phyloP scores from a whole-genome alignment of 2,797 vertebrate species.

The Salmo trutta region DNA sequence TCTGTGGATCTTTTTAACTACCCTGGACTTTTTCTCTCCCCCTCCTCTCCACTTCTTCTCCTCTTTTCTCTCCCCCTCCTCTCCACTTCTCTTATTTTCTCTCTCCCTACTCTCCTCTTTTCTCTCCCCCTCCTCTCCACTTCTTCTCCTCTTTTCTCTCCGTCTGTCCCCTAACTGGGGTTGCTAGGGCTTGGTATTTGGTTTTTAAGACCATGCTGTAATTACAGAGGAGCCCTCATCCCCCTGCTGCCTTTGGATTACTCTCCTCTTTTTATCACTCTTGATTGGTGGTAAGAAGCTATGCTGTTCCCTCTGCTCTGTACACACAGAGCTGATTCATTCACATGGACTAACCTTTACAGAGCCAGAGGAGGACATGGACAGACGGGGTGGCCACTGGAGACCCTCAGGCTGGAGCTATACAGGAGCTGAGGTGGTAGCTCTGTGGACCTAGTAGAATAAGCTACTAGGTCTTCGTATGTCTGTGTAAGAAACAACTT shows the following conservation, averaged over 20 bases:
- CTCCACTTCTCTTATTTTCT: no score
- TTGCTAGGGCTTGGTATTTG: conserved; percentile 89
- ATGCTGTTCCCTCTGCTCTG: conserved; percentile 44
- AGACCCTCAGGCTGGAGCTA: conserved; percentile 22
- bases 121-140: conserved; percentile 36
- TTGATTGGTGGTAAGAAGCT: conserved; percentile 73
- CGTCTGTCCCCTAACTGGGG: conserved; percentile 66
- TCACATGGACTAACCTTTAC: conserved; percentile 60
- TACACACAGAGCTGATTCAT: conserved; percentile 57
- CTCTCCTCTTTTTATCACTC: conserved; percentile 66
- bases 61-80: conserved; percentile 26
- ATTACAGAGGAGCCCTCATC: conserved; percentile 81
- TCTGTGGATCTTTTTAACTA: conserved; percentile 79
- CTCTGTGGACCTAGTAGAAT: conserved; percentile 29
- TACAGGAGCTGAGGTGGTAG: conserved; percentile 5
- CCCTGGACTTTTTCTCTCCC: conserved; percentile 60
- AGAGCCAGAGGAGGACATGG: conserved; percentile 18
- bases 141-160: conserved; percentile 41
- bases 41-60: conserved; percentile 26
- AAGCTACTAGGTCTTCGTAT: not conserved
- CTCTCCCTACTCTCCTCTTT: conserved; percentile 25
- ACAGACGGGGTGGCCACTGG: conserved; percentile 25
- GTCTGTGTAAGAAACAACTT: not conserved
- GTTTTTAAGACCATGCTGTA: conserved; percentile 81
- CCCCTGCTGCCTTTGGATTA: conserved; percentile 68